Evolutionary conservation across 2,888 invertebrate genomes (phyloP).

Genomic region (Heliconius charithonia): DNA sequence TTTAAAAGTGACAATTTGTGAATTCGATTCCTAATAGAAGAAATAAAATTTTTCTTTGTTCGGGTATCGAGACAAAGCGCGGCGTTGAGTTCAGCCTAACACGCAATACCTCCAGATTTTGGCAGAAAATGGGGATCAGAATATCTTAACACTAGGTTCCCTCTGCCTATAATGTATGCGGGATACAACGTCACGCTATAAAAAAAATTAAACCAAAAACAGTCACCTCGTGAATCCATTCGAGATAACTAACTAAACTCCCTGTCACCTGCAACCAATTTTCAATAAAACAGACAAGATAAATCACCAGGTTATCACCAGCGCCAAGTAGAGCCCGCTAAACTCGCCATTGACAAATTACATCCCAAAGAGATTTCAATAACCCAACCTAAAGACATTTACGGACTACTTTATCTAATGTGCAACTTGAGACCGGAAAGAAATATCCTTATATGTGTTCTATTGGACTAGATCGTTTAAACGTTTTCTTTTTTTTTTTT

Average conservation of each 20-base stretch:
- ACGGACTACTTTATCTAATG: slow-evolving; percentile 23
- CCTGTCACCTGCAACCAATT: slow-evolving; percentile 13
- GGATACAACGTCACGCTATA: no score
- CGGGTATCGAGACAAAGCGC: no score
- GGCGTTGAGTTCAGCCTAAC: no score
- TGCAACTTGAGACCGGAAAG: slow-evolving; percentile 19
- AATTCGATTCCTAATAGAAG: no score
- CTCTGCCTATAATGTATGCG: no score
- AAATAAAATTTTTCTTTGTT: no score
- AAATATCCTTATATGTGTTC: neutral
- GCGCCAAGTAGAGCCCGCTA: slow-evolving; percentile 25
- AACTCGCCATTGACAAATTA: slow-evolving; percentile 43
- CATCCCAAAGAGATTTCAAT: slow-evolving; percentile 40
- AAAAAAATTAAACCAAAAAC: neutral
- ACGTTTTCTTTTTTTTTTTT: neutral
- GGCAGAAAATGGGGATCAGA: no score
- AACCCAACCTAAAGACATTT: slow-evolving; percentile 21
- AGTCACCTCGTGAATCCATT: neutral
- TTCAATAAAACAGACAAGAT: slow-evolving; percentile 21
- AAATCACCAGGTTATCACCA: slow-evolving; percentile 26
- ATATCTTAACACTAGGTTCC: no score
- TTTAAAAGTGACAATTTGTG: no score
- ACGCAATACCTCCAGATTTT: no score
- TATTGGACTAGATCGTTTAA: neutral
- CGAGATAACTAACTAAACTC: neutral